These are phyloP conservation scores for Odiellus spinosus DNA, from an alignment of 2,888 invertebrate species.

Conservation along the genomic window DNA sequence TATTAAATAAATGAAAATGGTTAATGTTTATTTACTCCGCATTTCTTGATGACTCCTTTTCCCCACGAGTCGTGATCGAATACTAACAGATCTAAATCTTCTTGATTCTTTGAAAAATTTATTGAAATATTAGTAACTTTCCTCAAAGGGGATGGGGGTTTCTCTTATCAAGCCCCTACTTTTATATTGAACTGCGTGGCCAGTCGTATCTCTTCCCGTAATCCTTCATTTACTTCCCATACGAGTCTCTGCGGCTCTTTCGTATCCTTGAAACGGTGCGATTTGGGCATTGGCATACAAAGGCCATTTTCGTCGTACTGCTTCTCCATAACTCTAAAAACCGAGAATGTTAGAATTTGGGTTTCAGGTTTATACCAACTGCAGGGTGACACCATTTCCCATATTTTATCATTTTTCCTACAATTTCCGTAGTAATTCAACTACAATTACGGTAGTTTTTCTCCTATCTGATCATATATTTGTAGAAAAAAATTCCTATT, in stretches of 20 bases:
- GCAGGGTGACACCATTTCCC: no score
- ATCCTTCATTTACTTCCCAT: conserved; percentile 28
- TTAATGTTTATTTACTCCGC: conserved; percentile 26
- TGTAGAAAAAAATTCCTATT: not conserved
- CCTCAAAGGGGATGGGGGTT: not conserved
- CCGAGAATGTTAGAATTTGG: not conserved
- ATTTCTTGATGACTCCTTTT: conserved; percentile 35
- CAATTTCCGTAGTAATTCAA: no score
- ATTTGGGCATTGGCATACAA: conserved; percentile 26
- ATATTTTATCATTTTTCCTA: no score
- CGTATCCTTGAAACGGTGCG: conserved; percentile 24
- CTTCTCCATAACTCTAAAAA: conserved; percentile 26
- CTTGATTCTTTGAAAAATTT: conserved; percentile 27
- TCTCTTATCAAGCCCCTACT: no score
- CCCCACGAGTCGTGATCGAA: conserved; percentile 32
- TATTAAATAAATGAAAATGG: no score
- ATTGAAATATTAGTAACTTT: conserved; percentile 6
- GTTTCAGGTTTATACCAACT: no score
- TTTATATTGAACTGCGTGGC: conserved; percentile 24
- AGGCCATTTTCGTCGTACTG: conserved; percentile 29
- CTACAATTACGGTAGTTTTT: no score
- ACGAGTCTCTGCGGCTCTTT: conserved; percentile 25
- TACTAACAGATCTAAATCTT: conserved; percentile 33
- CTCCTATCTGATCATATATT: not conserved
- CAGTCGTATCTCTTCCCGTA: conserved; percentile 22